Percentiles rank a stretch among this genome's conserved stretches.
phyloP scores from a whole-genome alignment of 1,140 invertebrate species.

The Bombus superbus region DNA sequence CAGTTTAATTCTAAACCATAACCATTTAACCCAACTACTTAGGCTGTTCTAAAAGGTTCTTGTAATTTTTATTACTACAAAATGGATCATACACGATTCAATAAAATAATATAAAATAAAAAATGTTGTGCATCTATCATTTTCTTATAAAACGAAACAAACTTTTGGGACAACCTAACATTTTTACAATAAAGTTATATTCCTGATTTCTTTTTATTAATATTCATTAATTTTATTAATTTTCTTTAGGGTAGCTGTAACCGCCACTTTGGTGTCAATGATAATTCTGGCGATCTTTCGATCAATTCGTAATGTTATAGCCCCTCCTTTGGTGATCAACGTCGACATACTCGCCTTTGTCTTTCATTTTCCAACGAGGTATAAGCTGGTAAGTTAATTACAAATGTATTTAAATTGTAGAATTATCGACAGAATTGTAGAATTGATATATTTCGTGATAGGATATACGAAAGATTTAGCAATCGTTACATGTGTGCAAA shows the following conservation, averaged over 20 bases:
- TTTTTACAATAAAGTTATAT: neutral
- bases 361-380: slow-evolving; percentile 86
- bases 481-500: neutral
- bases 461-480: neutral
- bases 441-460: neutral
- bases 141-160: too few relatives aligned
- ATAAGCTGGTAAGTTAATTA: slow-evolving; percentile 67
- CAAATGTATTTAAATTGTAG: neutral
- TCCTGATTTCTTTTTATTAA: neutral
- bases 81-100: too few relatives aligned
- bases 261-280: slow-evolving; percentile 38
- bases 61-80: too few relatives aligned
- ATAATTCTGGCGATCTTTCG: slow-evolving; percentile 74
- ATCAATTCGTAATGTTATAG: slow-evolving; percentile 84
- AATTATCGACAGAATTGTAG: too few relatives aligned
- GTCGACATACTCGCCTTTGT: slow-evolving; percentile 84
- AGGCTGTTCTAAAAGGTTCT: too few relatives aligned
- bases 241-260: slow-evolving; percentile 55
- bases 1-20: neutral
- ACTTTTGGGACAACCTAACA: too few relatives aligned
- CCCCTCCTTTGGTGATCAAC: slow-evolving; percentile 84
- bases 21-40: neutral
- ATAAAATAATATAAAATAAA: too few relatives aligned
- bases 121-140: too few relatives aligned
- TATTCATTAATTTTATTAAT: slow-evolving; percentile 9